A percentile compares a stretch with the other conserved stretches of the same genome.
Evolutionary conservation across 1,140 invertebrate species (phyloP).

Genomic region (fruit fly (Drosophila melanogaster)): DNA sequence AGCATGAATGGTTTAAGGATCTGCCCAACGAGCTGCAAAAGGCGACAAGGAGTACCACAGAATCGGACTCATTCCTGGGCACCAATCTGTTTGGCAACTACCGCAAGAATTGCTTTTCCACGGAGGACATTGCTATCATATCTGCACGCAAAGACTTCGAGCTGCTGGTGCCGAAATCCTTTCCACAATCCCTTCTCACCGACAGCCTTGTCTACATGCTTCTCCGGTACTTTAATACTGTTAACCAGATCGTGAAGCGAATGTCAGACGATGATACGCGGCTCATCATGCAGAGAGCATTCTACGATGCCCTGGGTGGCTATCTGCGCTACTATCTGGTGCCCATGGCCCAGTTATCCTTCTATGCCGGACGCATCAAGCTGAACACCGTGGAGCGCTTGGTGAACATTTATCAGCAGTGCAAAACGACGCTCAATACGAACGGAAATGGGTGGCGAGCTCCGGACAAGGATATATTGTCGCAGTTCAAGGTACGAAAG

Average conservation of each 20-base stretch:
- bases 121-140: constrained; percentile 72
- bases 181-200: constrained; percentile 35
- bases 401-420: constrained; percentile 56
- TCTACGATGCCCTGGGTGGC: constrained; percentile 77
- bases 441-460: constrained; percentile 77
- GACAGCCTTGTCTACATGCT: constrained; percentile 58
- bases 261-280: constrained; percentile 46
- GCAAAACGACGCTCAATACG: constrained; percentile 68
- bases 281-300: constrained; percentile 56
- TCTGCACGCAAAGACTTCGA: constrained; percentile 74
- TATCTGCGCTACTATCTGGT: constrained; percentile 71
- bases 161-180: constrained; percentile 58
- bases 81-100: constrained; percentile 71
- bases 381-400: constrained; percentile 59
- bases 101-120: constrained; percentile 72
- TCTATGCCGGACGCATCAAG: constrained; percentile 72
- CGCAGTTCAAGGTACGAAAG: constrained; percentile 16
- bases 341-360: constrained; percentile 75
- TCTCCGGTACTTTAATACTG: constrained; percentile 71
- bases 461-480: constrained; percentile 48
- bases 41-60: background rate
- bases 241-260: constrained; percentile 62
- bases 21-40: constrained; percentile 1
- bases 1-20: constrained; percentile 2
- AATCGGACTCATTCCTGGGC: constrained; percentile 53